Evolutionary conservation across 1,140 invertebrate species (phyloP), one percentile per base, ranked within the genome.

Genomic region (Macrotrachela quadricornifera): DNA sequence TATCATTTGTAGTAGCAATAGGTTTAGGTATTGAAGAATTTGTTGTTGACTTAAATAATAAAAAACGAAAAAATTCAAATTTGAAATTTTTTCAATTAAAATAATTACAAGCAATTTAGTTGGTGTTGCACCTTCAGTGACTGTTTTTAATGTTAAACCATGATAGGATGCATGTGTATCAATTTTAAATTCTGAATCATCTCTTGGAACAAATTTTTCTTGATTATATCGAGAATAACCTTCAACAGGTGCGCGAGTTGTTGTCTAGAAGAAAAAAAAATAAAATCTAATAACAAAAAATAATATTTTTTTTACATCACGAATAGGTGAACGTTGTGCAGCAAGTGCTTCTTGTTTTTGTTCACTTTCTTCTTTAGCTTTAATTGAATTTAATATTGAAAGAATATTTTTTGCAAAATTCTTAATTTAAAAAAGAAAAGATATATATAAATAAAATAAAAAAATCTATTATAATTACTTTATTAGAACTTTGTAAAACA

Each of bases 151-250:
- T 0, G 87, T 90, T 84, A 94, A 88, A 47, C 90, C 90, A 62
- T 92, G 86, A 69, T 91, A 95, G 10, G 91, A 87, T 49, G 86
- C 84, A 79, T 87, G 85, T 1, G 88, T 94, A 68, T 95, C 86
- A 62, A 96, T 95, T 71, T 92, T 87, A 66, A 95, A 95, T 70
- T 91, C 87, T 10, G 88, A 94, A 73, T 92, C 39, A 85, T 90
- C 73, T 88, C 83, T 85, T 59, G 82, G 80, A 37, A 80, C 84
- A 66, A 95, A 94, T 63, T 85, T 76, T 75, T 95, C 91, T 73
- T 96, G 90, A 79, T 94, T 87, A 71, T 95, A 96, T 76, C 90
- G 80, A 77, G 87, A 94, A 68, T 96, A 96, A 1, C 78, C 78
- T 30, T 76, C 74, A 4, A 77, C 15, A 15, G 40, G 13, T 6